phyloP scores from a whole-genome alignment of 1,140 invertebrate genomes.

The Aphelenchoides besseyi region DNA sequence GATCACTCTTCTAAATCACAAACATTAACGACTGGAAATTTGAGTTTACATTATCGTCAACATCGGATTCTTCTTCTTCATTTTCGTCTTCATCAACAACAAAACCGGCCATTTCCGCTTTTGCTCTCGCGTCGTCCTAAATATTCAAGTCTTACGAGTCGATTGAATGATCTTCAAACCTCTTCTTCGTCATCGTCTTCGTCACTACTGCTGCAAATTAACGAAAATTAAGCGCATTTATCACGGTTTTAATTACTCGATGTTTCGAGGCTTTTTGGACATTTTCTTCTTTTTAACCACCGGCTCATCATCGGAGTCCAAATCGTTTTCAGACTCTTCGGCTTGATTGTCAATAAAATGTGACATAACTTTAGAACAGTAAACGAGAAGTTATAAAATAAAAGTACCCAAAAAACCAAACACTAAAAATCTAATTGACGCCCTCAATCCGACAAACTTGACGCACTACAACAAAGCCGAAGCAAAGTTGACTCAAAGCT shows the following conservation, averaged over 20 bases:
- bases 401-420: background rate
- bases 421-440: background rate
- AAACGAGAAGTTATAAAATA: background rate
- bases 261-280: constrained; percentile 47
- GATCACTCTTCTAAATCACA: constrained; percentile 38
- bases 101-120: constrained; percentile 43
- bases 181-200: constrained; percentile 45
- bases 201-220: constrained; percentile 42
- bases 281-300: constrained; percentile 48
- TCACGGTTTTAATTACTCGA: constrained; percentile 41
- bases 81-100: constrained; percentile 59
- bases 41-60: constrained; percentile 49
- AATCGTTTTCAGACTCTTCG: constrained; percentile 48
- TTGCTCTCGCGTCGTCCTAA: too few species aligned
- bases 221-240: constrained; percentile 10
- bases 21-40: constrained; percentile 19
- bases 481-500: background rate
- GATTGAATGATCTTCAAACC: constrained; percentile 9
- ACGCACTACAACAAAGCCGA: background rate
- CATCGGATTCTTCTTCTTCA: constrained; percentile 50
- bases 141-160: background rate
- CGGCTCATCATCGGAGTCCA: constrained; percentile 37
- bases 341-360: constrained; percentile 56
- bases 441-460: background rate
- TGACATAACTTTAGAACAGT: constrained; percentile 34